Base-by-base conservation (phyloP, 2,888 invertebrate species). In the Chouioia cunea region DNA sequence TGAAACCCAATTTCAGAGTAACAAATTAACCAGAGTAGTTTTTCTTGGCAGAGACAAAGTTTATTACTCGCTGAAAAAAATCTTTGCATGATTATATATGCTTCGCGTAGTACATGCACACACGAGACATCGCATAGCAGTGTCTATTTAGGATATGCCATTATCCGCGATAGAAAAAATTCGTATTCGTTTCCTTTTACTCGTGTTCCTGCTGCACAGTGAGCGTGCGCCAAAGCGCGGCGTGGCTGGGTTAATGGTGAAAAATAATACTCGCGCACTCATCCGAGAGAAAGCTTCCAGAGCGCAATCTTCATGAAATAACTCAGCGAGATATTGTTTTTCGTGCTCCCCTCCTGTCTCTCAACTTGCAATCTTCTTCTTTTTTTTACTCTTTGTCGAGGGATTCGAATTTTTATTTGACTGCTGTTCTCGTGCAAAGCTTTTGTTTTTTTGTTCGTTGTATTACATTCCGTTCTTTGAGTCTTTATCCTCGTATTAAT, bases 251-350 rank as follows among this genome's bases (percentile, higher is more conserved):
- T 46, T 69, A 69, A 63, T 58, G 50, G 57, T 46, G 58, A 63
- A 64, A 46, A 69, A 69, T 69, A 69, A 63, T 63, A 57, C 43
- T 20, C 36, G 27, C 52, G 36, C 50, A 14, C 64, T 58, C 58
- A 56, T 56, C 36, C 47, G 15, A 62, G 54, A 47, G 53, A 53
- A 64, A 27, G 36, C 36, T 36, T 36, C 12, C 44, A 16, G 63
- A n/a, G 48, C 20, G 47, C 56, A 65, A 72, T 68, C 68, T 70
- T 63, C 43, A 48, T 63, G 62, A 73, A 73, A 69, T 63, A 66
- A 65, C 54, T 43, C 69, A 14, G 52, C 14, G 62, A 54, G 62
- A 63, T 62, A 63, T 73, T 68, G 67, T 59, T 72, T 65, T 64
- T 69, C 59, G 23, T 43, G 10, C 43, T 36, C 43, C 44, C 20